These are phyloP conservation scores for Zaprionus africanus DNA, from an alignment of 1,140 invertebrate genomes.

Conservation along the genomic window DNA sequence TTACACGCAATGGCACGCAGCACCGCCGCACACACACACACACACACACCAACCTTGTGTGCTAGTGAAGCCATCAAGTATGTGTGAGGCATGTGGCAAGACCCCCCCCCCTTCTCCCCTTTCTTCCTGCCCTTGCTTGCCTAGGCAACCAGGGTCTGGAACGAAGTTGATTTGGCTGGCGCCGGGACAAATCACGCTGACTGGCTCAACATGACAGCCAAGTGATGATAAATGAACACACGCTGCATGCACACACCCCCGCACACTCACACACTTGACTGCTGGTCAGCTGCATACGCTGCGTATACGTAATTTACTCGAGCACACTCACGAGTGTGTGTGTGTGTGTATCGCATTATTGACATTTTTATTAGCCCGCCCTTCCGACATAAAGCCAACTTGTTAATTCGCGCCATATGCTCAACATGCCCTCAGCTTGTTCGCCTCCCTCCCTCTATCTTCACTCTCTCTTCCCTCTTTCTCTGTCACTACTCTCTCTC, in stretches of 20 bases:
- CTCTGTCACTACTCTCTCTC: neutral
- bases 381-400: conserved; percentile 62
- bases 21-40: neutral
- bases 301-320: too few species aligned
- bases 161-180: conserved; percentile 57
- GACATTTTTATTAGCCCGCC: conserved; percentile 73
- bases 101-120: neutral
- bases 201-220: conserved; percentile 70
- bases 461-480: neutral
- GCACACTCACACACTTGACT: neutral
- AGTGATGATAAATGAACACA: conserved; percentile 71
- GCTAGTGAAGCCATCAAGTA: conserved; percentile 41
- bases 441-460: too few species aligned
- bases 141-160: neutral
- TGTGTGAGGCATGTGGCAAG: conserved; percentile 12
- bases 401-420: conserved; percentile 74
- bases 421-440: conserved; percentile 12
- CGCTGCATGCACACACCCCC: conserved; percentile 44
- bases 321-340: too few species aligned
- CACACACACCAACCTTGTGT: conserved; percentile 51
- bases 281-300: conserved; percentile 32
- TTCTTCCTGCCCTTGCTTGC: neutral
- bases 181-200: conserved; percentile 71
- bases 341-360: conserved; percentile 53
- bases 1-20: conserved; percentile 59